These are phyloP conservation scores for Liasis olivaceus DNA, from an alignment of 2,797 vertebrate species.

Conservation along the genomic window DNA sequence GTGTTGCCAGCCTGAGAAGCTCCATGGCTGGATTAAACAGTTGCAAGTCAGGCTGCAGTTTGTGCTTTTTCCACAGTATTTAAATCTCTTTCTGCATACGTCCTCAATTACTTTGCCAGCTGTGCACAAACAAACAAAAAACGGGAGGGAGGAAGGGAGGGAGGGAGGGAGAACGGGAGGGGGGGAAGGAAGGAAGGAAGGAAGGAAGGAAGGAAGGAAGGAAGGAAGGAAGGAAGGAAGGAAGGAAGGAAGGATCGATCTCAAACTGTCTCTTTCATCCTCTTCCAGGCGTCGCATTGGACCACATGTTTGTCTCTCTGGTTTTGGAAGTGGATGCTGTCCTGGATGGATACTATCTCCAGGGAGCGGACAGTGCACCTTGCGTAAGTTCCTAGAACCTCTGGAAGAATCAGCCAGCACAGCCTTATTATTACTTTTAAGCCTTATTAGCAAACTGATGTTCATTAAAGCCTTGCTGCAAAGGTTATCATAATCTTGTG, in stretches of 20 bases:
- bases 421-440: neutral
- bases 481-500: neutral
- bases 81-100: no score
- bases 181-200: neutral
- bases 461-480: neutral
- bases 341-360: conserved; percentile 77
- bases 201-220: no score
- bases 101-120: neutral
- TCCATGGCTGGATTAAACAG: neutral
- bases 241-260: neutral
- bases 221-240: no score
- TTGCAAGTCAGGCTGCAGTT: neutral
- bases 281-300: conserved; percentile 72
- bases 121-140: neutral
- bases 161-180: neutral
- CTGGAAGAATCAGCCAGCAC: neutral
- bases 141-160: neutral
- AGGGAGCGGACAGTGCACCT: conserved; percentile 76
- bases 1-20: neutral
- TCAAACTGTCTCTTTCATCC: conserved; percentile 12
- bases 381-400: conserved; percentile 71
- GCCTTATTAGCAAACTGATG: neutral
- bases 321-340: conserved; percentile 77
- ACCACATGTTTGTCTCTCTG: conserved; percentile 78
- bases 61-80: neutral